A percentile compares a stretch with the other conserved stretches of the same genome.
Evolutionary conservation across 2,888 invertebrate genomes (phyloP).

Genomic region (Lamellibrachia columna): DNA sequence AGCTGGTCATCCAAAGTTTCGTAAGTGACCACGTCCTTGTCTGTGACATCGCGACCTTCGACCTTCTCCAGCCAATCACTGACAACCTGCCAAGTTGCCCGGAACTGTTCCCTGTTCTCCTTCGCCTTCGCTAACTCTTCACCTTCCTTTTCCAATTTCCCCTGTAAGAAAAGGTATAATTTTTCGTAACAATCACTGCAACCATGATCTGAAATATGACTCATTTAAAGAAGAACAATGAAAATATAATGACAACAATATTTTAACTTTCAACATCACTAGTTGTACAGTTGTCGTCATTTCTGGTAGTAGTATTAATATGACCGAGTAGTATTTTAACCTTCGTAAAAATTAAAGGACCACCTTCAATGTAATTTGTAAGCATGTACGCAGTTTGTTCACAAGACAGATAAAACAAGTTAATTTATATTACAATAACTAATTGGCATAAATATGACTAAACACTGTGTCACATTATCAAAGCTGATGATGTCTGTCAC

Average conservation of each 20-base stretch:
- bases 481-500: neutral
- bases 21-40: slow-evolving; percentile 87
- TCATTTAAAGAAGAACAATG: neutral
- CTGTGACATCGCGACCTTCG: slow-evolving; percentile 67
- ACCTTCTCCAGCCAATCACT: slow-evolving; percentile 58
- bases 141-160: slow-evolving; percentile 54
- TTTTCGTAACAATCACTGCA: neutral
- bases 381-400: neutral
- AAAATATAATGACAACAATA: neutral
- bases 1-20: slow-evolving; percentile 84
- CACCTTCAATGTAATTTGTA: neutral
- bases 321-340: neutral
- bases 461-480: neutral
- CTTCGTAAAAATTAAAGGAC: neutral
- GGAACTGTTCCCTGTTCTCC: slow-evolving; percentile 52
- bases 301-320: too few species aligned
- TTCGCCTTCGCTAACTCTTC: slow-evolving; percentile 52
- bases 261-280: neutral
- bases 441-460: neutral
- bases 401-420: neutral
- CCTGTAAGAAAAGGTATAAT: slow-evolving; percentile 39
- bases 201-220: neutral
- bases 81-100: slow-evolving; percentile 52
- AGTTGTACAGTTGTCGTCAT: neutral
- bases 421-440: neutral